Percentiles rank a stretch among this genome's conserved stretches.
Evolutionary conservation across 2,888 invertebrate genomes (phyloP).

Genomic region (Stomorhina lunata): DNA sequence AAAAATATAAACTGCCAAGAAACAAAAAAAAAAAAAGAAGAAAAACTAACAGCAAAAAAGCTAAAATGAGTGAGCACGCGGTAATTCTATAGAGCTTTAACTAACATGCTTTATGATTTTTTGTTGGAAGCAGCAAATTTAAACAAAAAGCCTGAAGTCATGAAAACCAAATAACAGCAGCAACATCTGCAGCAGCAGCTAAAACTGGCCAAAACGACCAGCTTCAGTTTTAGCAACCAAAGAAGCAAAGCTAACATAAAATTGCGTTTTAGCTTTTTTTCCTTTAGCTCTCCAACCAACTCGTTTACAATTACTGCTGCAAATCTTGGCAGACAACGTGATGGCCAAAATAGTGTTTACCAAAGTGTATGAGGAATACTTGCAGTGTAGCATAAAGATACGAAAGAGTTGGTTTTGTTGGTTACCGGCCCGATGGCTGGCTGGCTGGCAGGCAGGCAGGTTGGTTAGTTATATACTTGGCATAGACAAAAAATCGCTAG

Average conservation of each 20-base stretch:
- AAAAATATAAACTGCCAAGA: slow-evolving; percentile 2
- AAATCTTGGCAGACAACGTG: slow-evolving; percentile 52
- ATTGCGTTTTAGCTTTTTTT: slow-evolving; percentile 40
- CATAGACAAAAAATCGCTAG: not conserved
- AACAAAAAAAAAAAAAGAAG: not conserved
- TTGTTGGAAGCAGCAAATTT: slow-evolving; percentile 6
- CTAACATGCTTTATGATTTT: slow-evolving; percentile 49
- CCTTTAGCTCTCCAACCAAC: not conserved
- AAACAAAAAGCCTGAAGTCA: slow-evolving; percentile 31
- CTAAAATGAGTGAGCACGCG: slow-evolving; percentile 52
- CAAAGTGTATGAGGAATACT: slow-evolving; percentile 54
- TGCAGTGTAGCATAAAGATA: slow-evolving; percentile 23
- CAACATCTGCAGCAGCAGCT: slow-evolving; percentile 3
- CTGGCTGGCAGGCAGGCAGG: slow-evolving; percentile 8
- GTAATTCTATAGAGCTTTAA: slow-evolving; percentile 47
- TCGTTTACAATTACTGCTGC: slow-evolving; percentile 11
- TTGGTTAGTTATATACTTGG: slow-evolving; percentile 17
- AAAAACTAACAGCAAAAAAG: not conserved
- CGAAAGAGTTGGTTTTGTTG: slow-evolving; percentile 22
- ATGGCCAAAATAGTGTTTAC: slow-evolving; percentile 57
- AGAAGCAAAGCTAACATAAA: slow-evolving; percentile 41
- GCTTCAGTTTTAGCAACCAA: not conserved
- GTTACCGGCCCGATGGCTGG: slow-evolving; percentile 15
- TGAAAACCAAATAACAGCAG: slow-evolving; percentile 38
- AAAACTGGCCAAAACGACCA: not conserved